Evolutionary conservation across 2,888 invertebrate species (phyloP).

Genomic region (Conus canariensis): DNA sequence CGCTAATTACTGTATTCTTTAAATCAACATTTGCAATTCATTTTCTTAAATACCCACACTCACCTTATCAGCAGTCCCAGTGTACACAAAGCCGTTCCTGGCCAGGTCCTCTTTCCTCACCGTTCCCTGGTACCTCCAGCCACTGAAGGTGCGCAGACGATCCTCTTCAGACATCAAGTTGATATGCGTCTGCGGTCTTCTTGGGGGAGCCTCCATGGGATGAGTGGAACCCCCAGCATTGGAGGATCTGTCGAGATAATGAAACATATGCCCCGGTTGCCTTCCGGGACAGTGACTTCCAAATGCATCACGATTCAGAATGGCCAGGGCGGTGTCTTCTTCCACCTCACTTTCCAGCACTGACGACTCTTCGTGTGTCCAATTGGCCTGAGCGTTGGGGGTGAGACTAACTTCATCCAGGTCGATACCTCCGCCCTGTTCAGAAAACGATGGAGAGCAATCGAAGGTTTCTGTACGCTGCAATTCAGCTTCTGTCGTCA

Average conservation of each 20-base stretch:
- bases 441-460: no score
- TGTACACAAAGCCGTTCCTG: conserved; percentile 93
- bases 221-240: neutral
- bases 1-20: no score
- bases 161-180: conserved; percentile 32
- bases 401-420: conserved; percentile 41
- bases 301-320: no score
- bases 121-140: conserved; percentile 30
- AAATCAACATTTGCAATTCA: no score
- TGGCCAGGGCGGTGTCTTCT: neutral
- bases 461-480: no score
- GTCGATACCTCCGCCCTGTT: conserved; percentile 38
- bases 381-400: neutral
- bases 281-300: no score
- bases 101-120: conserved; percentile 82
- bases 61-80: conserved; percentile 88
- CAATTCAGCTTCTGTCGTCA: no score
- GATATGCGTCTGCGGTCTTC: no score
- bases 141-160: conserved; percentile 35
- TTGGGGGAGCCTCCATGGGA: no score
- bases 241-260: no score
- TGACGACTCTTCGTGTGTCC: neutral
- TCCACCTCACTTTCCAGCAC: neutral
- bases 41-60: neutral
- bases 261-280: no score